Base-by-base conservation (phyloP, 2,113 vertebrate species). In the Saguinus imperator region DNA sequence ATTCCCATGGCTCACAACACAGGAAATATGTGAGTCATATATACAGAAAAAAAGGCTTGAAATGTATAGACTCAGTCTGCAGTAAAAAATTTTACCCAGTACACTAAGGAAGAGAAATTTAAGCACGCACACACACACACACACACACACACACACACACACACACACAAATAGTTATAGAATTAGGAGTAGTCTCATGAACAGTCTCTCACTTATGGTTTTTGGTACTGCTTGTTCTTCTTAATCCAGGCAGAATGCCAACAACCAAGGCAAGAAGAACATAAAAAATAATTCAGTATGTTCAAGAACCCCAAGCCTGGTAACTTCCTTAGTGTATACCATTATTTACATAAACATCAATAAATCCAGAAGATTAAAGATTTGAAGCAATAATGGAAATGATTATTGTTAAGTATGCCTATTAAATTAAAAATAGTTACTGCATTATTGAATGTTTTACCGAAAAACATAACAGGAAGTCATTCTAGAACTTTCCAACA, bases 391-490 rank as follows among this genome's bases (percentile, higher is more conserved):
- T 50, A 90, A 73, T 50, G 75, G 16, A 91, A 91, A 80, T 48
- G 37, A 73, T 2, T 27, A 70, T 48, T 52, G 9, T 88, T 85
- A 92, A 77, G 80, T 61, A 66, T 85, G 21, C 8, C 40, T 57
- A 82, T 55, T 88, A 32, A 85, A 89, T 29, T 52, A 89, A 90
- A 85, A 82, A 75, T 50, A 76, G 77, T 70, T 88, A 75, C 27
- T 79, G 40, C 20, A 95, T 52, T 57, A 72, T 72, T 88, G 10
- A 94, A 83, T 48, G 23, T 23, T n/a, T 83, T 94, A 32, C 20
- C 43, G 90, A 32, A 93, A 97, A 93, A 93, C 7, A 64, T 73
- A 94, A 68, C 14, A 91, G 61, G 32, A 96, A 87, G 12, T 84
- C 55, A 92, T 57, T 92, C 14, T 76, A 95, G 23, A 95, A 57